Evolutionary conservation across 2,888 invertebrate species (phyloP).

Genomic region (Polymixis lichenea): DNA sequence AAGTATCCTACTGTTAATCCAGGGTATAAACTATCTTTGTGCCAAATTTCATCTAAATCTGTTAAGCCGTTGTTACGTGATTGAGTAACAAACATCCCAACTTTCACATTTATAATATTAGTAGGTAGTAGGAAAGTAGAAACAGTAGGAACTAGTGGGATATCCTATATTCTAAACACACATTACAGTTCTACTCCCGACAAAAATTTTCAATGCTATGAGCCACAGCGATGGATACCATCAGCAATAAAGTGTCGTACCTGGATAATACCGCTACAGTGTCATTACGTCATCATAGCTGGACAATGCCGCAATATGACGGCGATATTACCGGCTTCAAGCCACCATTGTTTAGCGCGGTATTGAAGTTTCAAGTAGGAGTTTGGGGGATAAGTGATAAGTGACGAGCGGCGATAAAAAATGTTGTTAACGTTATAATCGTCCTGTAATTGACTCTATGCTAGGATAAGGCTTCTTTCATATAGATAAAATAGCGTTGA

Average conservation of each 20-base stretch:
- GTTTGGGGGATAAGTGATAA: conserved; percentile 2
- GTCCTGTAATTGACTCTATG: not conserved
- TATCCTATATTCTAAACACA: not conserved
- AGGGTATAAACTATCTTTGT: no score
- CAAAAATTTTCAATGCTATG: not conserved
- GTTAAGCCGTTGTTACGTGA: no score
- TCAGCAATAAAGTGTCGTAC: conserved; percentile 27
- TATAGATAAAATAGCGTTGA: not conserved
- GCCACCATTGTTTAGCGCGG: conserved; percentile 39
- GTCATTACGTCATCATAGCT: conserved; percentile 22
- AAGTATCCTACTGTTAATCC: no score
- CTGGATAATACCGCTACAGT: conserved; percentile 16
- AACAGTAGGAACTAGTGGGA: no score
- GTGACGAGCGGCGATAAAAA: not conserved
- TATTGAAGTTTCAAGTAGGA: conserved; percentile 42
- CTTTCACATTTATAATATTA: no score
- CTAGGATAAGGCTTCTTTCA: not conserved
- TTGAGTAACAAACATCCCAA: no score
- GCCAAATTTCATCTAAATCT: no score
- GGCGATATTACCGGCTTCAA: conserved; percentile 29
- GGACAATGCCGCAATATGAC: conserved; percentile 34
- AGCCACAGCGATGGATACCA: conserved; percentile 1
- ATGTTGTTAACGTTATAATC: not conserved
- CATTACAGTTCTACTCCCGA: not conserved
- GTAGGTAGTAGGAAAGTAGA: no score